Evolutionary conservation across 2,888 invertebrate species (phyloP), one percentile per base, ranked within the genome.

Genomic region (Agrilus cyanescens): DNA sequence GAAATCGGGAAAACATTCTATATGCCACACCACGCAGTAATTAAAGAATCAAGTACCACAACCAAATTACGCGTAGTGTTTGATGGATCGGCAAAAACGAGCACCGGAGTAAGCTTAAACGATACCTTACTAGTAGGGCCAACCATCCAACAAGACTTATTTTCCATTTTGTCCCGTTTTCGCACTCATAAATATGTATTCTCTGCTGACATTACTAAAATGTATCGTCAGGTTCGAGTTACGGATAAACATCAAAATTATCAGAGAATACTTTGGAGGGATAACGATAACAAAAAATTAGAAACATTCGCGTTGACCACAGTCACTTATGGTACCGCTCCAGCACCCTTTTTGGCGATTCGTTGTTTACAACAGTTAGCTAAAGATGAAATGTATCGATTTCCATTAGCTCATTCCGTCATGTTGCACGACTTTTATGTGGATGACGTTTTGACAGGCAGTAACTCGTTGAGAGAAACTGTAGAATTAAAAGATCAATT

Each of bases 361-460:
- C 34, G 32, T 12, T 33, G 32, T 14, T 35, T 50, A 34, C 30
- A 45, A 10, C 30, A 49, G 44, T 25, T 49, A 13, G 46, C 47
- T 12, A 4, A 31, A 20, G 38, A 43, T 12, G 33, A 25, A 12
- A 29, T 40, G 14, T 7, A 10, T 10, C 37, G 15, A 6, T 39
- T 32, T 25, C 46, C 46, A 8, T 25, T 32, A 30, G 38, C 38
- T 4, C 12, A n/a, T 12, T 13, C 29, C 41, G 32, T 43, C 25
- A 46, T 40, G 38, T 38, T 12, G 16, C 56, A 40, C 18, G 53
- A 50, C 47, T 62, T 61, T 49, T 57, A 32, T 55, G 49, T 44
- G 58, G 50, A 18, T 50, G 51, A 13, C 62, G 38, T 40, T 55
- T 52, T 34, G 56, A 46, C 45, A 14, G 38, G 38, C 5, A 33